Evolutionary conservation across 2,888 invertebrate species (phyloP).

Genomic region (Melanotus villosus): DNA sequence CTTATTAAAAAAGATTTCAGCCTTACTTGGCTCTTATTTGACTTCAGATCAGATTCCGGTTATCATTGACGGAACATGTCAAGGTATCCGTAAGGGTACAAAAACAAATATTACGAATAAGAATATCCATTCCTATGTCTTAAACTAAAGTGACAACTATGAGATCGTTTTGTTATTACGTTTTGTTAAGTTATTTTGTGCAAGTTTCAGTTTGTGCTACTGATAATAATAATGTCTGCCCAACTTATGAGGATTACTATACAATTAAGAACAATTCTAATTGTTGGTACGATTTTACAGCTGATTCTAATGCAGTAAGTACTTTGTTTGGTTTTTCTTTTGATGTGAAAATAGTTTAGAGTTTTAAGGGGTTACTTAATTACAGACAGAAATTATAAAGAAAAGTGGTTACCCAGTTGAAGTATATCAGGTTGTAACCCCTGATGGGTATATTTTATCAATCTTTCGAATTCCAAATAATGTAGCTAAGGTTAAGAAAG

Average conservation of each 20-base stretch:
- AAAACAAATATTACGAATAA: neutral
- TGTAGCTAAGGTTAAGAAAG: conserved; percentile 54
- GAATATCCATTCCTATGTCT: neutral
- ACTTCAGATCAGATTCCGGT: neutral
- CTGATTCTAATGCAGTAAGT: conserved; percentile 62
- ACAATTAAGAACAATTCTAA: conserved; percentile 61
- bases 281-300: conserved; percentile 64
- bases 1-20: conserved; percentile 4
- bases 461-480: conserved; percentile 65
- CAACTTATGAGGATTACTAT: conserved; percentile 62
- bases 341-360: no score
- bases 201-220: neutral
- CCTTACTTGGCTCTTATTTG: conserved; percentile 1
- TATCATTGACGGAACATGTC: conserved; percentile 1
- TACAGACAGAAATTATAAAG: conserved; percentile 61
- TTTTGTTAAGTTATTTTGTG: neutral
- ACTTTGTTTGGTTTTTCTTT: no score
- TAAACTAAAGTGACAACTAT: neutral
- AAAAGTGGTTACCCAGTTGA: conserved; percentile 66
- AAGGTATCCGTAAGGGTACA: conserved; percentile 20
- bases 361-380: neutral
- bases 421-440: conserved; percentile 59
- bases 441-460: conserved; percentile 59
- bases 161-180: no score
- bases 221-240: conserved; percentile 65